A percentile compares a stretch with the other conserved stretches of the same genome.
Evolutionary conservation across 1,140 invertebrate species (phyloP).

Genomic region (Drosophila malerkotliana): DNA sequence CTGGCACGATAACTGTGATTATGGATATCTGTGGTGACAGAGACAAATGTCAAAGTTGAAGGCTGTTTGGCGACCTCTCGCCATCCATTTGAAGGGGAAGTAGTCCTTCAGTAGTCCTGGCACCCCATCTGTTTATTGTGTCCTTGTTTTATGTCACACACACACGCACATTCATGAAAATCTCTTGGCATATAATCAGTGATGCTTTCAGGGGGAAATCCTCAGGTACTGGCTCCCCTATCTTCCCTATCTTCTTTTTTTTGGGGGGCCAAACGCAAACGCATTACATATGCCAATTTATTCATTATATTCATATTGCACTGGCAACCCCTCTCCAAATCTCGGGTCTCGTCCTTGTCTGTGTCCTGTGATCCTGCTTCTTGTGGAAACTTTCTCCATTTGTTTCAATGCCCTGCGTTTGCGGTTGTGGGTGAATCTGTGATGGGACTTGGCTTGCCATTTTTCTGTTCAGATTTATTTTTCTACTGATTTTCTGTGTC

Average conservation of each 20-base stretch:
- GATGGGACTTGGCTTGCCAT: background rate
- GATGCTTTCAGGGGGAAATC: slow-evolving; percentile 69
- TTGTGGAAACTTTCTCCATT: slow-evolving; percentile 62
- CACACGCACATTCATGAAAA: slow-evolving; percentile 56
- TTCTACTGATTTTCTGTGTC: background rate
- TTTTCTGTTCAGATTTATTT: slow-evolving; percentile 6
- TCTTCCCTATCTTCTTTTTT: background rate
- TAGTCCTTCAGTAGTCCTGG: background rate
- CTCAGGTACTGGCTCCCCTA: slow-evolving; percentile 52
- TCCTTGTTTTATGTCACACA: no score
- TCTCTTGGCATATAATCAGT: slow-evolving; percentile 77
- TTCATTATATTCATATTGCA: slow-evolving; percentile 81
- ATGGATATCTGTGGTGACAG: slow-evolving; percentile 25
- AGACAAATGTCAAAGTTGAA: slow-evolving; percentile 36
- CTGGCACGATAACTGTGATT: background rate
- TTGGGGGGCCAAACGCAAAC: slow-evolving; percentile 24
- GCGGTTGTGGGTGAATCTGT: background rate
- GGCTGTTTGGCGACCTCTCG: slow-evolving; percentile 21
- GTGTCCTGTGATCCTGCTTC: slow-evolving; percentile 1
- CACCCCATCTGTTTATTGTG: no score
- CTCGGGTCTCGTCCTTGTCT: background rate
- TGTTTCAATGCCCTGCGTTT: slow-evolving; percentile 39
- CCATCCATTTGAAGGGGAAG: background rate
- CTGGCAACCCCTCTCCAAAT: background rate
- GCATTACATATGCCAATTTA: slow-evolving; percentile 80